Evolutionary conservation across 64 coral and sea anemone genomes (phyloP).

Genomic region (Actinia tenebrosa): DNA sequence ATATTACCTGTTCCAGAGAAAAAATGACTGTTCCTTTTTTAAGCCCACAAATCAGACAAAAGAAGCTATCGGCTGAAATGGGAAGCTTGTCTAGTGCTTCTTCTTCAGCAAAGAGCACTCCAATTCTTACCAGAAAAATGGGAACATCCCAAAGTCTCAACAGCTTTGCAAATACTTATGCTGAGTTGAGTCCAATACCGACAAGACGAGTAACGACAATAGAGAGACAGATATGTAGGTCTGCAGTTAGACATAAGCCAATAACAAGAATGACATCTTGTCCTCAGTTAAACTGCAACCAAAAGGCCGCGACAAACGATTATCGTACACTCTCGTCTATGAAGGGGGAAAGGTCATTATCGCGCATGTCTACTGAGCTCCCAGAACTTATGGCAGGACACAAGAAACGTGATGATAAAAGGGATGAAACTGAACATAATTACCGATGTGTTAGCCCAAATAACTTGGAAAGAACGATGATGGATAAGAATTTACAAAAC

Average conservation of each 20-base stretch:
- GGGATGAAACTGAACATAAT: not conserved
- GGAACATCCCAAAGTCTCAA: not conserved
- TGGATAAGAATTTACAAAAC: not conserved
- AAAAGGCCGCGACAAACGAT: not conserved
- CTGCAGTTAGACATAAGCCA: not conserved
- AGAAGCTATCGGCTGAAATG: not conserved
- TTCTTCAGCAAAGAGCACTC: not conserved
- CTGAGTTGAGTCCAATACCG: not conserved
- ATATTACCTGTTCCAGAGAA: not conserved
- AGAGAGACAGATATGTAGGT: not conserved
- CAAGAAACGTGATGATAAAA: not conserved
- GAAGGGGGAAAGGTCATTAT: not conserved
- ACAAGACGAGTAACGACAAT: not conserved
- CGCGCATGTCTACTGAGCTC: not conserved
- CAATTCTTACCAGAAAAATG: not conserved
- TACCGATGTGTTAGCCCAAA: not conserved
- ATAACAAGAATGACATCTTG: not conserved
- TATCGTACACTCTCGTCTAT: not conserved
- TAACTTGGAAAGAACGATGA: constrained; percentile 3
- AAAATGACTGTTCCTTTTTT: not conserved
- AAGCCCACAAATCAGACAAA: not conserved
- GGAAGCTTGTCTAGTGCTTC: not conserved
- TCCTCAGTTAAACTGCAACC: not conserved
- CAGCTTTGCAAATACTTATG: not conserved
- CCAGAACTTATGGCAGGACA: not conserved